Percentiles rank a stretch among this genome's conserved stretches.
phyloP scores from a whole-genome alignment of 2,113 vertebrate species.

The Fregata magnificens region DNA sequence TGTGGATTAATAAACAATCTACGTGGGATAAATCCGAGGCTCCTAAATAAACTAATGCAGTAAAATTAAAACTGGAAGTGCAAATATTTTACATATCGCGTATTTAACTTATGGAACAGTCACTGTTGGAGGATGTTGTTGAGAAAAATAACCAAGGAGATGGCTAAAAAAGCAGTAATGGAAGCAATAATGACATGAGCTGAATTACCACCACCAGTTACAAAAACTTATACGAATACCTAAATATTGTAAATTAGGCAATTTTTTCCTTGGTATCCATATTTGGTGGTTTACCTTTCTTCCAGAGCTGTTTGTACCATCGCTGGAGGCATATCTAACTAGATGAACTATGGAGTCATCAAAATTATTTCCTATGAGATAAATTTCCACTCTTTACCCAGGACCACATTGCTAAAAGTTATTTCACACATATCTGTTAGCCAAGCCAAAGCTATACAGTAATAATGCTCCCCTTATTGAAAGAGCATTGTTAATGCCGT shows the following conservation, averaged over 20 bases:
- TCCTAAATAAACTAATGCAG: background rate
- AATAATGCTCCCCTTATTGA: background rate
- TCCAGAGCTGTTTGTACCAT: background rate
- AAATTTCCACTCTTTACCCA: background rate
- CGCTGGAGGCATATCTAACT: background rate
- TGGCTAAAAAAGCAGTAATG: background rate
- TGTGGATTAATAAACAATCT: background rate
- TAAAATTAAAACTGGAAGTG: background rate
- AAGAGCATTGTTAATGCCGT: background rate
- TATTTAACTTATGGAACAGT: background rate
- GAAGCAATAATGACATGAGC: background rate
- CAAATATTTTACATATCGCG: background rate
- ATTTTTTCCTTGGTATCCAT: background rate
- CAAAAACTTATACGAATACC: background rate
- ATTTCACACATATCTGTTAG: background rate
- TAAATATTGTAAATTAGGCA: background rate
- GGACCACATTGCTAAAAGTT: background rate
- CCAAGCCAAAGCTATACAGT: background rate
- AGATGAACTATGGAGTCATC: background rate
- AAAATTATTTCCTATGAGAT: background rate
- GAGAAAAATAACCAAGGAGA: background rate
- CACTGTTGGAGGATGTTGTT: background rate
- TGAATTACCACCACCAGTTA: background rate
- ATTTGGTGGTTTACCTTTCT: background rate
- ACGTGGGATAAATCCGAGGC: background rate